Evolutionary conservation across 2,888 invertebrate genomes (phyloP).

Genomic region (Anoplius nigerrimus): DNA sequence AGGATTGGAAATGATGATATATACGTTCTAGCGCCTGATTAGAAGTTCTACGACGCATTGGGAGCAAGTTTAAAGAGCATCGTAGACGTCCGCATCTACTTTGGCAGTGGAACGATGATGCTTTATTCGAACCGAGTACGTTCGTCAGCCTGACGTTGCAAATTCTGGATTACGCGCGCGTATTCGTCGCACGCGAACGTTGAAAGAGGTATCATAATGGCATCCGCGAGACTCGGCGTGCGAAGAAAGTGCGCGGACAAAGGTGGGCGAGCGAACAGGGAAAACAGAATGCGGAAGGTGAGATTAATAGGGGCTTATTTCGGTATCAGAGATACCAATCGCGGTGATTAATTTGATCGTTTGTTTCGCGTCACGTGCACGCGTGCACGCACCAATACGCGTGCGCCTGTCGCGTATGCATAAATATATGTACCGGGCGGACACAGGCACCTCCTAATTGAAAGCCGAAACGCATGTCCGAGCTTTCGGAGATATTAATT

Average conservation of each 20-base stretch:
- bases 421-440: slow-evolving; percentile 22
- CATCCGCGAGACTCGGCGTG: neutral
- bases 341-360: slow-evolving; percentile 63
- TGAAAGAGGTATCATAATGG: no score
- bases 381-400: slow-evolving; percentile 19
- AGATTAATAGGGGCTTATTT: slow-evolving; percentile 50
- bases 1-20: neutral
- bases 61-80: no score
- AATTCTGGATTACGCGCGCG: no score
- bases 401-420: slow-evolving; percentile 12
- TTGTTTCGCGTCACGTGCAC: slow-evolving; percentile 57
- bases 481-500: slow-evolving; percentile 56
- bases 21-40: no score
- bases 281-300: slow-evolving; percentile 19
- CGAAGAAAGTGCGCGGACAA: slow-evolving; percentile 1
- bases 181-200: no score
- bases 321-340: slow-evolving; percentile 58
- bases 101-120: no score
- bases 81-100: no score
- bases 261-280: neutral
- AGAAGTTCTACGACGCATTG: no score
- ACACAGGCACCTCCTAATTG: slow-evolving; percentile 47
- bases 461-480: slow-evolving; percentile 48
- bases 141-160: no score
- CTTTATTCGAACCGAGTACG: no score